Evolutionary conservation across 2,797 vertebrate species (phyloP).

Genomic region (Malurus leucopterus): DNA sequence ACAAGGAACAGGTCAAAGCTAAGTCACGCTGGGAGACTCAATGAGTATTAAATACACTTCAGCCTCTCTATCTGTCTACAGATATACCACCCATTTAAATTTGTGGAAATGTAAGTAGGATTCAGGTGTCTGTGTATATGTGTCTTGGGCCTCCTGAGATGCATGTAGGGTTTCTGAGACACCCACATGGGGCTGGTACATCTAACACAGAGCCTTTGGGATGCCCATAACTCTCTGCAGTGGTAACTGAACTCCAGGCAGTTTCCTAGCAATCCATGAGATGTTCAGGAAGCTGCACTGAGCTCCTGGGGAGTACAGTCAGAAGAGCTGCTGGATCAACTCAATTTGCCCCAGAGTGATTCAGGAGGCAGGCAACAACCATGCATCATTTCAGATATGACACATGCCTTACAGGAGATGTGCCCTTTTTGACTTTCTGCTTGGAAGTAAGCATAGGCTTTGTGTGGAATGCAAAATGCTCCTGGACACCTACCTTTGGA

Average conservation of each 20-base stretch:
- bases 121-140: background rate
- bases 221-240: background rate
- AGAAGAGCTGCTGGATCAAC: background rate
- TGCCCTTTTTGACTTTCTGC: background rate
- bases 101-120: background rate
- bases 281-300: background rate
- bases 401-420: background rate
- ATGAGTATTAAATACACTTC: background rate
- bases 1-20: background rate
- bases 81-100: background rate
- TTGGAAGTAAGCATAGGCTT: background rate
- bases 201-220: background rate
- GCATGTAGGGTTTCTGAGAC: background rate
- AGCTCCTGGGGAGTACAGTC: background rate
- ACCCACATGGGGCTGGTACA: background rate
- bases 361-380: background rate
- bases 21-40: background rate
- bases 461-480: background rate
- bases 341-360: background rate
- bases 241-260: background rate
- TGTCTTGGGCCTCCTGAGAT: background rate
- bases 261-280: background rate
- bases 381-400: accelerated
- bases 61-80: background rate
- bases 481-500: background rate